Base-by-base conservation (phyloP, 2,113 vertebrate species). In the Brachionichthys hirsutus region DNA sequence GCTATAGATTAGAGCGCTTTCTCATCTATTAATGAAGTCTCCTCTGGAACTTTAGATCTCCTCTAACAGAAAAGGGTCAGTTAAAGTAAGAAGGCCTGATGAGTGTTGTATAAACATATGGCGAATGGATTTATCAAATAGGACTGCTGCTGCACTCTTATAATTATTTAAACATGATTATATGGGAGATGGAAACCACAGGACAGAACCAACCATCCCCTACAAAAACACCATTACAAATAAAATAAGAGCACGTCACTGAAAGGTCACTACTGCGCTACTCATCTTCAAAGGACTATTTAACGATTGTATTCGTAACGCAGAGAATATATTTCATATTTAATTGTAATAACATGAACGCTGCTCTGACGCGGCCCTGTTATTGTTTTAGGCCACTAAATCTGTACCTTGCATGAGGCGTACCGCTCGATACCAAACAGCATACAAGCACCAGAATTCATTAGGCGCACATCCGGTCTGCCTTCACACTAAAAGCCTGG, bases 401-500 rank as follows among this genome's bases (percentile, higher is more conserved):
- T 4, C 12, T 10, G 8, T 10, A 38, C 36, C 36, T 38, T 12
- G 12, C 36, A 38, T 38, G 22, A 12, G 2, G 7, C 1, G 14
- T 42, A 42, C 22, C 44, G n/a, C 14, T 10, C 5, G 19, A 53
- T n/a, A n/a, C 1, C 47, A 62, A 35, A 0, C 3, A 40, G 3
- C 13, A 45, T 2, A 4, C 6, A 30, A 2, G 24, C 13, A 1
- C 7, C 13, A 12, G 1, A 14, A n/a, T 6, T 13, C n/a, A 66
- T 2, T 52, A 18, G 53, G 66, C 71, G 10, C 13, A 16, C 34
- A 38, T 16, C 1, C 24, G 15, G 1, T 4, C 6, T 7, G 5
- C 47, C 45, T 73, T 68, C 51, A 78, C 57, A 80, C 76, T 80
- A 80, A 78, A 68, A 62, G 65, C 24, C 8, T 6, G 9, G 16